These are phyloP conservation scores for Drosophila cardini DNA, from an alignment of 1,140 invertebrate genomes.

Conservation along the genomic window DNA sequence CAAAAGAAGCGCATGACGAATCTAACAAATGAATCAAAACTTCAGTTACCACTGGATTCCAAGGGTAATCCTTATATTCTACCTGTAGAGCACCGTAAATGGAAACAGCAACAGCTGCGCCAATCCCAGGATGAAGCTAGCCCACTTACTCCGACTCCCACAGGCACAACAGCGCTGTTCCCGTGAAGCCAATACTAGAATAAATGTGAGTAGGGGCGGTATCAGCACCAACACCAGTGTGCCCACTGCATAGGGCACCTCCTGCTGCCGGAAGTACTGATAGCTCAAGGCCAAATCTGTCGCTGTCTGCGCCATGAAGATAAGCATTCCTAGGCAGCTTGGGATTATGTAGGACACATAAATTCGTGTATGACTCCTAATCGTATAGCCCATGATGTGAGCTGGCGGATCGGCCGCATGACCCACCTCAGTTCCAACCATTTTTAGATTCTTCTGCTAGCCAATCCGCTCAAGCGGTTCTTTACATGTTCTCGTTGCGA, in stretches of 20 bases:
- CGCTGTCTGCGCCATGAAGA: conserved; percentile 85
- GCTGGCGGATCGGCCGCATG: conserved; percentile 80
- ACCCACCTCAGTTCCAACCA: conserved; percentile 32
- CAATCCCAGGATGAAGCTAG: conserved; percentile 62
- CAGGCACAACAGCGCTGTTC: conserved; percentile 86
- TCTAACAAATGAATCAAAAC: conserved; percentile 58
- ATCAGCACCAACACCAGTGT: conserved; percentile 66
- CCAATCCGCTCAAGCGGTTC: background rate
- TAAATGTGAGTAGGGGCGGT: conserved; percentile 65
- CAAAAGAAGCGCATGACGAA: conserved; percentile 89
- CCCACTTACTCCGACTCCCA: conserved; percentile 20
- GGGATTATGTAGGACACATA: conserved; percentile 86
- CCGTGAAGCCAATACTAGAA: conserved; percentile 77
- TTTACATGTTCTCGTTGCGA: conserved; percentile 54
- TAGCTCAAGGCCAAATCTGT: conserved; percentile 85
- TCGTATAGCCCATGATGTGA: conserved; percentile 85
- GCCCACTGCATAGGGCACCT: conserved; percentile 75
- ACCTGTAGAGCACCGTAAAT: conserved; percentile 89
- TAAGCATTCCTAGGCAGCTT: conserved; percentile 79
- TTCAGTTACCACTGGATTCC: background rate
- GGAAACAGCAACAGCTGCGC: conserved; percentile 88
- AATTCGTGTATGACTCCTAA: conserved; percentile 86
- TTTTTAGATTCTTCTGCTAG: background rate
- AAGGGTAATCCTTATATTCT: conserved; percentile 40
- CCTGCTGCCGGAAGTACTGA: conserved; percentile 85